Evolutionary conservation across 2,113 vertebrate genomes (phyloP).

Genomic region (Erpornis zantholeuca): DNA sequence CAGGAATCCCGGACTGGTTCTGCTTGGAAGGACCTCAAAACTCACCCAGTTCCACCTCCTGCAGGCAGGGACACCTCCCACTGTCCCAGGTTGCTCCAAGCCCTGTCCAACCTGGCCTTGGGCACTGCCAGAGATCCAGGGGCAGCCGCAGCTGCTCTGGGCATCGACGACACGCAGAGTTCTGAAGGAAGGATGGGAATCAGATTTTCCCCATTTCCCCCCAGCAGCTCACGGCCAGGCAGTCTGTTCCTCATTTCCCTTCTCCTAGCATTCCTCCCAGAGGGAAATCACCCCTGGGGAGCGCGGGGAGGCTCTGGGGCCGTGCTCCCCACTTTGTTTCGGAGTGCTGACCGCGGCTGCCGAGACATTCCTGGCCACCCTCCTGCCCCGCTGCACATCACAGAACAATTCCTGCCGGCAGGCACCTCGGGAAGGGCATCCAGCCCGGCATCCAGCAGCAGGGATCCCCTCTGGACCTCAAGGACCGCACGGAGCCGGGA

Average conservation of each 20-base stretch:
- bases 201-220: background rate
- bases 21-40: background rate
- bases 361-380: background rate
- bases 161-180: background rate
- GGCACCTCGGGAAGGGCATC: background rate
- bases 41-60: background rate
- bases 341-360: background rate
- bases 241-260: background rate
- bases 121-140: background rate
- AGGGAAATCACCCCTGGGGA: rapidly evolving
- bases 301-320: background rate
- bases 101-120: background rate
- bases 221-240: background rate
- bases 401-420: background rate
- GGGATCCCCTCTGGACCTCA: background rate
- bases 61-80: background rate
- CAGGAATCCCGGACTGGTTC: background rate
- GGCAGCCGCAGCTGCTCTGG: background rate
- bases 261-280: background rate
- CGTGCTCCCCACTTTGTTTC: background rate
- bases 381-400: background rate
- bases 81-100: background rate
- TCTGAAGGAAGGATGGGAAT: background rate
- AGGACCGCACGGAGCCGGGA: background rate
- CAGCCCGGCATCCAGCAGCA: rapidly evolving